Evolutionary conservation across 1,140 invertebrate genomes (phyloP), one percentile per base, ranked within the genome.

Genomic region (Gyrodactylus bullatarudis): DNA sequence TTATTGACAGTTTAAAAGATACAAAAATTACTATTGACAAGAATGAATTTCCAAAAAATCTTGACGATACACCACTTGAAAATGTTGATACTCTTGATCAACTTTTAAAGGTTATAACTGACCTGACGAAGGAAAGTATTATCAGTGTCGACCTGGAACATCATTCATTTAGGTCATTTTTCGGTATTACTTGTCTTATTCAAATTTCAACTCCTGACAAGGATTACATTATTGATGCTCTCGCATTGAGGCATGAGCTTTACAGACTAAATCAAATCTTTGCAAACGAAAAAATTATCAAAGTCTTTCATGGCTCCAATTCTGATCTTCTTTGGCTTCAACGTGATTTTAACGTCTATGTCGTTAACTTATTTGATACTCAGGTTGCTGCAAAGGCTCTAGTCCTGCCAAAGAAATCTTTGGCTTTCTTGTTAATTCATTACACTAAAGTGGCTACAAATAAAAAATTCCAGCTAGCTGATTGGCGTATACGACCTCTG

Each of bases 351-450:
- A 88, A 89, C 0, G 76, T 98, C 0, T 98, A 98, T 78, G 79
- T 98, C 21, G 91, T 98, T 0, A 94, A 95, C 77, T 86, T 98
- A 86, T 96, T 98, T 80, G 94, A 99, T 78, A 98, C 93, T 0
- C 85, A 89, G 78, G 85, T 88, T 77, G 92, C 91, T 0, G 86
- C 89, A 0, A 85, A 87, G 75, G 81, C 85, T 0, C 81, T 97
- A 0, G 76, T 76, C 20, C 84, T 88, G 75, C 81, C 85, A 0
- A 84, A 85, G 26, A 82, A 87, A 1, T 89, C 88, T 22, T 82
- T 97, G 24, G 85, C 87, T 0, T 86, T 86, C 80, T 80, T 98
- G 0, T 79, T 97, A 8, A 83, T 86, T 75, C 81, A 84, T 68
- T 93, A 89, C 78, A 91, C 89, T 78, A 81, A 85, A 23, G 81